Base-by-base conservation (phyloP, 1,140 invertebrate species). In the Papilio glaucus region DNA sequence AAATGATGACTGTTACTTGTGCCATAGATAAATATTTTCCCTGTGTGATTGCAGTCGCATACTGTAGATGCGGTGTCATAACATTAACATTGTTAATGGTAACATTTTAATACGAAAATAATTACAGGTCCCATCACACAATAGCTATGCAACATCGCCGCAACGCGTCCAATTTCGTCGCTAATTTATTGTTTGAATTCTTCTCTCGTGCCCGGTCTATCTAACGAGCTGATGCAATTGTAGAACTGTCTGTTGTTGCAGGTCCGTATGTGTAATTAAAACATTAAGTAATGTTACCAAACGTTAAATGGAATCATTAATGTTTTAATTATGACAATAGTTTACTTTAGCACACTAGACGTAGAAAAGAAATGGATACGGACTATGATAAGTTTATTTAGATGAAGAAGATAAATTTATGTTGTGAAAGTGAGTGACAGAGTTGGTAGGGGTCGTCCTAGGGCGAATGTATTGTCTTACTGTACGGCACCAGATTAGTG, bases 41-140 rank as follows among this genome's bases (percentile, higher is more conserved):
- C 49, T 57, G 49, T 57, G 49, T 12, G 12, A 57, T 26, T 57
- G 49, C 49, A 21, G 21, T 57, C 49, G 49, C 21, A 57, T 57
- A 57, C 24, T 15, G 45, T 15, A 57, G 49, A 3, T 1, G 18
- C 21, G 21, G 10, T 57, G 49, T 26, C 49, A 57, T 21, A 57
- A 57, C 24, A 10, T 57, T 57, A 57, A 57, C 49, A 53, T 53
- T 53, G 21, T 26, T 53, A 53, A 53, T 53, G 21, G 21, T 53
- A 53, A 53, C 49, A 24, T 26, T 57, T 57, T 57, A 57, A 57
- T 57, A 57, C 10, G 49, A 57, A 57, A 57, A 57, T 57, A 57
- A 53, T 53, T 53, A 53, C 49, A 10, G 24, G 49, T 57, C 49
- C 49, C 49, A 57, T 57, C 49, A 57, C 21, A 57, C 49, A 57